Percentiles rank a stretch among this genome's conserved stretches.
phyloP scores from a whole-genome alignment of 2,888 invertebrate genomes.

The Bombyx huttoni region DNA sequence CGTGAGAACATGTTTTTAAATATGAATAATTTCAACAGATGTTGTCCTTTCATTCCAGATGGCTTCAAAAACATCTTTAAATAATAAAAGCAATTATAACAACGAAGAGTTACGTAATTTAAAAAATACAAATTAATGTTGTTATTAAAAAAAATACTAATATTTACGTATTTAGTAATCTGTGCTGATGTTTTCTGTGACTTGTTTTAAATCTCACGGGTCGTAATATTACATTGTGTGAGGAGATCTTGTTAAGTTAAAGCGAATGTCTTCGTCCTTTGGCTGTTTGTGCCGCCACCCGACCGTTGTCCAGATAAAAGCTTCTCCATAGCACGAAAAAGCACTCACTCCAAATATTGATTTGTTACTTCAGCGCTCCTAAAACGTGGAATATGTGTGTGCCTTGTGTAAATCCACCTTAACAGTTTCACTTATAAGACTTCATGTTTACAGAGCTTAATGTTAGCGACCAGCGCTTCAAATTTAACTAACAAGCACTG shows the following conservation, averaged over 20 bases:
- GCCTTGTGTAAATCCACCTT: neutral
- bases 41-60: slow-evolving; percentile 1
- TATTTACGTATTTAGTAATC: too few species aligned
- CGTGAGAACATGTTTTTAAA: neutral
- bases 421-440: slow-evolving; percentile 12
- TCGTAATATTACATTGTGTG: slow-evolving; percentile 4
- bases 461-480: neutral
- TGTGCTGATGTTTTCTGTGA: too few species aligned
- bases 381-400: slow-evolving; percentile 53
- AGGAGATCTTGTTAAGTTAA: slow-evolving; percentile 47
- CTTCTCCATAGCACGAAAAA: slow-evolving; percentile 72
- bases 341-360: slow-evolving; percentile 72
- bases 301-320: slow-evolving; percentile 72
- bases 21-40: neutral
- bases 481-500: too few species aligned
- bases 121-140: neutral
- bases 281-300: slow-evolving; percentile 62
- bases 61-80: neutral
- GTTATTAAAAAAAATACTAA: neutral
- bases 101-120: neutral
- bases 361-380: slow-evolving; percentile 66
- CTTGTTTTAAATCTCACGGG: neutral
- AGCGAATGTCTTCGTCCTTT: slow-evolving; percentile 62
- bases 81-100: slow-evolving; percentile 1
- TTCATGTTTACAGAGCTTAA: neutral